A percentile compares a stretch with the other conserved stretches of the same genome.
phyloP scores from a whole-genome alignment of 2,888 invertebrate genomes.

The Leptinotarsa tumamoca region DNA sequence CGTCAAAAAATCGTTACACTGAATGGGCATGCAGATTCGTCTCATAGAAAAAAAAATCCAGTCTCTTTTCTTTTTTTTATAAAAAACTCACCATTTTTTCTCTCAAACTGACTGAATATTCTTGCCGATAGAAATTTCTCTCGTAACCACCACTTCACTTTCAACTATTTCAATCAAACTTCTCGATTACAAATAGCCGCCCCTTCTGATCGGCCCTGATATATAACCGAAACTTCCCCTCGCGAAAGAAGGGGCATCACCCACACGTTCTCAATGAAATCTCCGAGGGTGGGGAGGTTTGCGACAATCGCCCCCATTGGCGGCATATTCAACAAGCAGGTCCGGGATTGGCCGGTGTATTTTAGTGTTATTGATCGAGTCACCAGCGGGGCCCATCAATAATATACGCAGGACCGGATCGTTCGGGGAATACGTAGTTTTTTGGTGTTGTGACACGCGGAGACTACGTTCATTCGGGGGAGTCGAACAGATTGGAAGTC shows the following conservation, averaged over 20 bases:
- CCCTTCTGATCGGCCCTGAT: conserved; percentile 59
- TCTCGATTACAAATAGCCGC: conserved; percentile 56
- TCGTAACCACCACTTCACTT: conserved; percentile 29
- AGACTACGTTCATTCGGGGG: neutral
- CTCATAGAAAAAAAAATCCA: too few species aligned
- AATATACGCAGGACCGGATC: conserved; percentile 40
- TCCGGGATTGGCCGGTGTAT: conserved; percentile 58
- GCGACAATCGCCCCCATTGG: conserved; percentile 61
- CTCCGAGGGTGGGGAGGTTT: conserved; percentile 61
- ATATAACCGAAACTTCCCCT: conserved; percentile 64
- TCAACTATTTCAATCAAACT: conserved; percentile 22
- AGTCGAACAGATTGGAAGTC: neutral
- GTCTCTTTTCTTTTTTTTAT: too few species aligned
- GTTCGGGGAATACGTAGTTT: conserved; percentile 25
- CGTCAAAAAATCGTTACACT: too few species aligned
- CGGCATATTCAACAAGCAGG: conserved; percentile 56
- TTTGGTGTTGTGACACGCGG: conserved; percentile 3
- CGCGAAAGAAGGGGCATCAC: conserved; percentile 63
- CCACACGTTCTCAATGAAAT: conserved; percentile 80
- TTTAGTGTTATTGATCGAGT: conserved; percentile 60
- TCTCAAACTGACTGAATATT: conserved; percentile 17
- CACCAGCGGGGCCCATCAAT: conserved; percentile 56
- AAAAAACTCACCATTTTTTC: conserved; percentile 23
- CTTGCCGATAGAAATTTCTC: conserved; percentile 30
- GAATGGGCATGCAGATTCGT: too few species aligned